Evolutionary conservation across 2,888 invertebrate genomes (phyloP), one percentile per base, ranked within the genome.

Genomic region (Chirona hameri): DNA sequence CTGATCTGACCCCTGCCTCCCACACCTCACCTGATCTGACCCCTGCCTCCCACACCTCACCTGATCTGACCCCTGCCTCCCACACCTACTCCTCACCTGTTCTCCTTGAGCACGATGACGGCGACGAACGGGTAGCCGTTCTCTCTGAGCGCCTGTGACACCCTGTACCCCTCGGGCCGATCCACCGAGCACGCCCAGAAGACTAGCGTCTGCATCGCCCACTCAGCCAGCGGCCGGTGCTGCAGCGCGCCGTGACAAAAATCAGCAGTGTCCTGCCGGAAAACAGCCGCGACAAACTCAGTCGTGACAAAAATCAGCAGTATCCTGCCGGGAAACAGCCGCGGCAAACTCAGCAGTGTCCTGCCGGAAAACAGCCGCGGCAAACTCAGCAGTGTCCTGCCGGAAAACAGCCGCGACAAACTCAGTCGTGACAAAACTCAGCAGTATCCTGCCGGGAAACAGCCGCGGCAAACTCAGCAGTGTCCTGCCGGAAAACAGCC

Each of bases 141-240:
- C 46, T 94, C 95, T 84, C 94, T 93, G 55, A 98, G 91, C 0
- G 96, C 94, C 88, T 95, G 96, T 15, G 95, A 93, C 46, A 98
- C 98, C 86, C 95, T 91, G 89, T 95, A 95, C 0, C 99, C 99
- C 88, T 99, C 98, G 0, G 95, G 93, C 0, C 93, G 93, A 85
- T 94, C 92, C 39, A 95, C 92, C 82, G 95, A 94, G 88, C 98
- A 98, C 7, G 94, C 96, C 99, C 98, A 99, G 87, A 98, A 95
- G 52, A 99, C 89, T 86, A 95, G 85, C 86, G 55, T 81, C 80
- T 21, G 84, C 84, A 15, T 39, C 88, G 96, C 95, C 85, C 98
- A 91, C 88, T 92, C 97, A 84, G 92, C 91, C 84, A 94, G 91
- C 65, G 97, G 92, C 76, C 93, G 92, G 82, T 90, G 89, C 79